Conservation (phyloP, 2,797 vertebrate species). For the Myoxocephalus aenaeus region DNA sequence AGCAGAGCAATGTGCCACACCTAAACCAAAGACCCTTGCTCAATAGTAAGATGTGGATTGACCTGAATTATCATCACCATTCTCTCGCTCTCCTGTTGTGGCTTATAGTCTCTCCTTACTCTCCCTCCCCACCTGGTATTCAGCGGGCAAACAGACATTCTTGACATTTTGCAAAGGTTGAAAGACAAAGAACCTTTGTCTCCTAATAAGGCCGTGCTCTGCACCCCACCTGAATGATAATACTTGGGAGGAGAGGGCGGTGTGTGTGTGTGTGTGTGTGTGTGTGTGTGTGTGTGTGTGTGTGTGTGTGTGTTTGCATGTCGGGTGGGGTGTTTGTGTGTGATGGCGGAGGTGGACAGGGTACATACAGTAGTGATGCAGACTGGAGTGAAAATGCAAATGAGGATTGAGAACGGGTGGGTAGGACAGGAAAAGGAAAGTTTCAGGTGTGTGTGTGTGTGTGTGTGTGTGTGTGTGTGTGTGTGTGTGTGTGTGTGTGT, state of each 20-base stretch:
- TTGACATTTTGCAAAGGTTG: constrained; percentile 90
- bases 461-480: not conserved
- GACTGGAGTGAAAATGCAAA: constrained; percentile 45
- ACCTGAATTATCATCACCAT: constrained; percentile 61
- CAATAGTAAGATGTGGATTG: constrained; percentile 52
- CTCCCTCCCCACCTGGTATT: constrained; percentile 47
- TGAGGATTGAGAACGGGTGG: constrained; percentile 34
- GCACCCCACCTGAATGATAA: constrained; percentile 82
- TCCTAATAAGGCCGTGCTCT: constrained; percentile 83
- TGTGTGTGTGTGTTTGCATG: not conserved
- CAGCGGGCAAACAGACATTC: constrained; percentile 78
- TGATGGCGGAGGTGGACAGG: not conserved
- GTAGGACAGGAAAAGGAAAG: constrained; percentile 27
- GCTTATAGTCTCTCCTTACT: constrained; percentile 42
- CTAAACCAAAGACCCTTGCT: constrained; percentile 47
- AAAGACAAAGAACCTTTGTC: constrained; percentile 87
- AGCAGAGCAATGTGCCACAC: constrained; percentile 32
- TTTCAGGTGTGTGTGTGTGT: constrained; percentile 8
- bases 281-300: not conserved
- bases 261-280: constrained; percentile 15
- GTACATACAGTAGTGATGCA: constrained; percentile 20
- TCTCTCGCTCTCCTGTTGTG: constrained; percentile 43
- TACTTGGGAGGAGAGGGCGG: constrained; percentile 35
- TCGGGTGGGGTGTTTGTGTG: constrained; percentile 12
- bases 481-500: not conserved